Conservation (phyloP, 1,140 invertebrate genomes). For the Tetraneura akinire region DNA sequence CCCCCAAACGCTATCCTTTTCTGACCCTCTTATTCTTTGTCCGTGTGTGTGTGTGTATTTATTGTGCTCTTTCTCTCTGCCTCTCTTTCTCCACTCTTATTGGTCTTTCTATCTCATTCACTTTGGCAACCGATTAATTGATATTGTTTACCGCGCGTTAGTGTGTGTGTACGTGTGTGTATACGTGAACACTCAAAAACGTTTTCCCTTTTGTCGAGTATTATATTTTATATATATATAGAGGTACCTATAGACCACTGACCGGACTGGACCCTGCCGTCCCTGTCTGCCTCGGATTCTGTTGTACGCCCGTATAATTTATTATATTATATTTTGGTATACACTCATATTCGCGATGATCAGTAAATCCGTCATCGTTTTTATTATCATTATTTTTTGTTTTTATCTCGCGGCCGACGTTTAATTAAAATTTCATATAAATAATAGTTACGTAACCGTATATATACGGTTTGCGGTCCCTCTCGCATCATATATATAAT, state of each 20-base stretch:
- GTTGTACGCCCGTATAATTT: too few species aligned
- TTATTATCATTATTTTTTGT: too few species aligned
- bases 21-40: background rate
- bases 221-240: too few species aligned
- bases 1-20: background rate
- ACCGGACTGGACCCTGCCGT: background rate
- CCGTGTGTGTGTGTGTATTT: background rate
- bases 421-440: too few species aligned
- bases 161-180: too few species aligned
- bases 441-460: too few species aligned
- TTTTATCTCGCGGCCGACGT: too few species aligned
- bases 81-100: background rate
- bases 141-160: background rate
- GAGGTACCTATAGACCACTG: background rate
- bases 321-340: too few species aligned
- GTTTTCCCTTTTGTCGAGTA: background rate
- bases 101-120: background rate
- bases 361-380: too few species aligned
- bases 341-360: too few species aligned
- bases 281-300: background rate
- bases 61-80: background rate
- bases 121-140: constrained; percentile 39
- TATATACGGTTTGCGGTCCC: too few species aligned
- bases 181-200: background rate
- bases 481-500: too few species aligned